A percentile compares a stretch with the other conserved stretches of the same genome.
Conservation (phyloP, 2,113 vertebrate genomes). For the Salminus brasiliensis region DNA sequence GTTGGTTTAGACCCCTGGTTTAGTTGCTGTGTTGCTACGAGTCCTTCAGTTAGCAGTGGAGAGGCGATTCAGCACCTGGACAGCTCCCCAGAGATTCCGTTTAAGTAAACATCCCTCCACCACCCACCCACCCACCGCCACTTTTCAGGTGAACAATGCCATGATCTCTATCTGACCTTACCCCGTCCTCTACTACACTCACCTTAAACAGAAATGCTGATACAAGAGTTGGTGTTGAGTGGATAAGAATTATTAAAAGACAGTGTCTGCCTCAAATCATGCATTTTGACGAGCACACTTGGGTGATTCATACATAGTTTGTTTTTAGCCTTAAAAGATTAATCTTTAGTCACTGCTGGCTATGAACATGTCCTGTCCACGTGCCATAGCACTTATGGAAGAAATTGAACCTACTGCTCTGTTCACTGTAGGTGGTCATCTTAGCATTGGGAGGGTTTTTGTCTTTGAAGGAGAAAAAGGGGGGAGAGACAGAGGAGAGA, state of each 20-base stretch:
- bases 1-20: too few relatives aligned
- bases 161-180: neutral
- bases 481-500: too few relatives aligned
- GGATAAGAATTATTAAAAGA: neutral
- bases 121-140: neutral
- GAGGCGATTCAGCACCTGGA: slow-evolving; percentile 54
- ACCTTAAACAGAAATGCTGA: neutral
- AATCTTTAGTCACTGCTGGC: too few relatives aligned
- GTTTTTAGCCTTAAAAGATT: too few relatives aligned
- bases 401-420: too few relatives aligned
- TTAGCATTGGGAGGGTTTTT: neutral
- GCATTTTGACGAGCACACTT: too few relatives aligned
- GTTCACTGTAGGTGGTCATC: neutral
- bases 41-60: neutral
- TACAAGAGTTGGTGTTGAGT: neutral
- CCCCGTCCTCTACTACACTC: neutral
- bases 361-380: too few relatives aligned
- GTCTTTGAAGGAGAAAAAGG: neutral
- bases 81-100: too few relatives aligned
- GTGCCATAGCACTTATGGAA: too few relatives aligned
- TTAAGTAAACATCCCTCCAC: neutral
- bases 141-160: neutral
- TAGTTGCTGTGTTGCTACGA: neutral
- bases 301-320: too few relatives aligned
- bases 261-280: neutral